These are phyloP conservation scores for Diachasmimorpha longicaudata DNA, from an alignment of 1,140 invertebrate genomes.

Conservation along the genomic window DNA sequence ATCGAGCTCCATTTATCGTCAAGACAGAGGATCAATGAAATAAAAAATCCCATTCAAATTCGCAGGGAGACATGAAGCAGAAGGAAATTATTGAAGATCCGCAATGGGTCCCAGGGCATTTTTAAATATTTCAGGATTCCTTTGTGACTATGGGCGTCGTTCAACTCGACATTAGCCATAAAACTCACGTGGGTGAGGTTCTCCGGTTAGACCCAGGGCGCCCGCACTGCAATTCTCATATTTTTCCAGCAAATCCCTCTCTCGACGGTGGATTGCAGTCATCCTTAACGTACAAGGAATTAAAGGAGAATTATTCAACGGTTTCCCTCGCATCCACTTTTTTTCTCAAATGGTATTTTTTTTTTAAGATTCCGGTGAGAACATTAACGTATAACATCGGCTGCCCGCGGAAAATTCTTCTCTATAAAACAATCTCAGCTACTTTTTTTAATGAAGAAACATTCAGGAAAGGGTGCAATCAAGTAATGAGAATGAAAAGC, in stretches of 20 bases:
- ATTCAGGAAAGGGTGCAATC: neutral
- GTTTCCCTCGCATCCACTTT: neutral
- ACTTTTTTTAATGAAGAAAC: neutral
- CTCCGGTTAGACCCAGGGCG: neutral
- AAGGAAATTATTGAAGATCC: neutral
- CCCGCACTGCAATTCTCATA: neutral
- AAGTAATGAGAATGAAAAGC: neutral
- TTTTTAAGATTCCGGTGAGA: neutral
- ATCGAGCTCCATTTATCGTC: no score
- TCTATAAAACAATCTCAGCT: neutral
- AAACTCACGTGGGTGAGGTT: neutral
- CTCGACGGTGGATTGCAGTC: neutral
- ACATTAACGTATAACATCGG: no score
- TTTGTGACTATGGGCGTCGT: neutral
- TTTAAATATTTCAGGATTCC: neutral
- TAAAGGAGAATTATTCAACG: constrained; percentile 4
- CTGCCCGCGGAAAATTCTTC: neutral
- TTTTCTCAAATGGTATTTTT: neutral
- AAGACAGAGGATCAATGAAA: no score
- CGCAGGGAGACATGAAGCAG: neutral
- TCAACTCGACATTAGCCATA: neutral
- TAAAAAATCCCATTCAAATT: neutral
- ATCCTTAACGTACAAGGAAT: constrained; percentile 3
- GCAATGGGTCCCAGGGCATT: neutral
- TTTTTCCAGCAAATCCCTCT: neutral